Evolutionary conservation across 2,113 vertebrate genomes (phyloP).

Genomic region (Thamnophis sirtalis): DNA sequence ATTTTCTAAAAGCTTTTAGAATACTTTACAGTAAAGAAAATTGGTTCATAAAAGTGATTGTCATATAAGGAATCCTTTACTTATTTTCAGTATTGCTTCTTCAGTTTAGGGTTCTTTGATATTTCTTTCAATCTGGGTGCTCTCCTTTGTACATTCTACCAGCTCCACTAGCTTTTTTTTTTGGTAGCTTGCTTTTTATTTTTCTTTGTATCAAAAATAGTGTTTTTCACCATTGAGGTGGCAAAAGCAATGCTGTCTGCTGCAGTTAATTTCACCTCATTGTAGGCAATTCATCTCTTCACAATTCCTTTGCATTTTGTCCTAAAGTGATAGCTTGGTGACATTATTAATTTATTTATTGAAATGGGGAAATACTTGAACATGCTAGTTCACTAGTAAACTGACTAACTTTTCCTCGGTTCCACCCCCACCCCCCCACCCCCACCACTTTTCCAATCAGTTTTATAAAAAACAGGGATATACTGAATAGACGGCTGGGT

Average conservation of each 20-base stretch:
- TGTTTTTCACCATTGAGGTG: neutral
- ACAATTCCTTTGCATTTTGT: neutral
- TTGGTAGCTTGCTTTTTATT: neutral
- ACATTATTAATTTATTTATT: neutral
- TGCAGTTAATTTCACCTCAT: neutral
- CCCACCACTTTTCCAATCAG: neutral
- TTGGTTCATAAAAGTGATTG: neutral
- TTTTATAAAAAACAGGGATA: neutral
- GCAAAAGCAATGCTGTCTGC: neutral
- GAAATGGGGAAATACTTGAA: neutral
- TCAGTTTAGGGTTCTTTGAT: neutral
- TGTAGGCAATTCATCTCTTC: neutral
- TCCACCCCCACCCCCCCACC: rapidly evolving
- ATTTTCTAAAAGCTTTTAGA: neutral
- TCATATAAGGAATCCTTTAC: neutral
- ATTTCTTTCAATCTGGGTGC: neutral
- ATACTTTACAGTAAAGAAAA: neutral
- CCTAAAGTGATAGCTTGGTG: neutral
- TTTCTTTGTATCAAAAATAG: neutral
- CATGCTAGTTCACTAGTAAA: neutral
- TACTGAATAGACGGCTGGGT: neutral
- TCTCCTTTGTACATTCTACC: too few relatives aligned
- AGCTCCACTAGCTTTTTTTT: neutral
- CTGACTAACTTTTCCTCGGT: neutral
- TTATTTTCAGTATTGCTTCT: neutral